Conservation (phyloP, 1,140 invertebrate genomes). For the Heliconius himera region DNA sequence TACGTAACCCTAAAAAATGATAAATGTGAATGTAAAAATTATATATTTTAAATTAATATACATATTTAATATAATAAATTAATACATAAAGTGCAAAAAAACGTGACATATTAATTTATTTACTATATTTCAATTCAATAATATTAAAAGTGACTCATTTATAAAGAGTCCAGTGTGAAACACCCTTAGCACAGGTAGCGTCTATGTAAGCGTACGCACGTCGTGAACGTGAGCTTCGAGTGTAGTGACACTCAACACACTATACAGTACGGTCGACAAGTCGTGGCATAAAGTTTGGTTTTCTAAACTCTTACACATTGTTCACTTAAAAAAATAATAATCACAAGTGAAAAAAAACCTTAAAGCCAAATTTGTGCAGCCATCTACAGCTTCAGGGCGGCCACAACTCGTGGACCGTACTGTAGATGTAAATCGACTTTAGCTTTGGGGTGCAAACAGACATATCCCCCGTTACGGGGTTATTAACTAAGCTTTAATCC, state of each 20-base stretch:
- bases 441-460: conserved; percentile 11
- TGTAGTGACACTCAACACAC: conserved; percentile 17
- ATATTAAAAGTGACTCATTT: not conserved
- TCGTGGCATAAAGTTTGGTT: too few species aligned
- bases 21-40: too few species aligned
- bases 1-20: too few species aligned
- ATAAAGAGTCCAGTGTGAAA: not conserved
- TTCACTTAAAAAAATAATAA: too few species aligned
- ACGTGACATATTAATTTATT: too few species aligned
- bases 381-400: too few species aligned
- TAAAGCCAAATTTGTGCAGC: too few species aligned
- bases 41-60: not conserved
- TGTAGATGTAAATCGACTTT: conserved; percentile 24
- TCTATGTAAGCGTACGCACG: conserved; percentile 8
- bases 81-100: not conserved
- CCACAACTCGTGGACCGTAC: not conserved
- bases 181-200: conserved; percentile 9
- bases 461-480: conserved; percentile 14
- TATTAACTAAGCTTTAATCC: conserved; percentile 33
- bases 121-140: too few species aligned
- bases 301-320: too few species aligned
- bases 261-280: not conserved
- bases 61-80: too few species aligned
- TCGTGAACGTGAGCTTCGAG: not conserved
- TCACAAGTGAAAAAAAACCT: too few species aligned